phyloP scores from a whole-genome alignment of 2,888 invertebrate genomes.

The Lordiphosa andalusiaca region DNA sequence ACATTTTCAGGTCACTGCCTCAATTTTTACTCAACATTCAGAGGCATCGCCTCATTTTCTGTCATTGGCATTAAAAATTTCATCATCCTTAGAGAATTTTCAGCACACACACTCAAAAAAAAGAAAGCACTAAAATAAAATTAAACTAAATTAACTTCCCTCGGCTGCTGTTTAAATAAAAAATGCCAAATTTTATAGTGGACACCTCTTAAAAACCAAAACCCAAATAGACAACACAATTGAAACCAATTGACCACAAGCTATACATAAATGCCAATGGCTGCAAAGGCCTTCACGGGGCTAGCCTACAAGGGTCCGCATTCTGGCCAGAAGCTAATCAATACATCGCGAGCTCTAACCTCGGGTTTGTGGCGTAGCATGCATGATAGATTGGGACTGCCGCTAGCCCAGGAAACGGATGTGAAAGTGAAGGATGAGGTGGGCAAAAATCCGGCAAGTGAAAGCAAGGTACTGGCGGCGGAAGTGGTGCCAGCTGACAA shows the following conservation, averaged over 20 bases:
- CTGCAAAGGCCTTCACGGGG: slow-evolving; percentile 30
- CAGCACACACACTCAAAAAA: neutral
- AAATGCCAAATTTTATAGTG: slow-evolving; percentile 64
- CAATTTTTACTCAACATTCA: too few relatives aligned
- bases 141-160: slow-evolving; percentile 1
- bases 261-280: slow-evolving; percentile 42
- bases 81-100: neutral
- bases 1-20: too few relatives aligned
- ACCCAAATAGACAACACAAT: slow-evolving; percentile 26
- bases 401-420: neutral
- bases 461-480: too few relatives aligned
- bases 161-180: slow-evolving; percentile 36
- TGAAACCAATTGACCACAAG: slow-evolving; percentile 14
- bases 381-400: slow-evolving; percentile 4
- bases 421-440: neutral
- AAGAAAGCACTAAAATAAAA: neutral
- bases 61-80: too few relatives aligned
- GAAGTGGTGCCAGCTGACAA: too few relatives aligned
- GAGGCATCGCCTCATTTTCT: too few relatives aligned
- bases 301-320: slow-evolving; percentile 27
- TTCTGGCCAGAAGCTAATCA: slow-evolving; percentile 31
- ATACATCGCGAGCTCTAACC: slow-evolving; percentile 34
- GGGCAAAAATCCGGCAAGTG: too few relatives aligned
- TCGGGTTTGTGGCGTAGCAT: slow-evolving; percentile 35
- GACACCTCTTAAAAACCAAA: slow-evolving; percentile 34